phyloP scores from a whole-genome alignment of 1,140 invertebrate genomes.

The Lordiphosa collinella region DNA sequence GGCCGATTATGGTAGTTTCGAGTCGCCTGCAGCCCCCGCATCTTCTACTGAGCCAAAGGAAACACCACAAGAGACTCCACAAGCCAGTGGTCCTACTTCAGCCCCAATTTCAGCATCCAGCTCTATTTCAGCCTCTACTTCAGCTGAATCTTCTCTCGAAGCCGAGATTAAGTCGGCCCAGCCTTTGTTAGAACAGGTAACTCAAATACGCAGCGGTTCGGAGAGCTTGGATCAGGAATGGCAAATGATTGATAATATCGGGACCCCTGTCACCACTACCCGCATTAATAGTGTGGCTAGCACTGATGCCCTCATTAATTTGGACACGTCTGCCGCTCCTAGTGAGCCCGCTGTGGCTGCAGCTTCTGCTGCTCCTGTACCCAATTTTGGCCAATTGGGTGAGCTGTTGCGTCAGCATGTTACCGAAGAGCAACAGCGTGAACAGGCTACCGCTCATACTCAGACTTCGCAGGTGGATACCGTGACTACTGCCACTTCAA shows the following conservation, averaged over 20 bases:
- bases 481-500: slow-evolving; percentile 55
- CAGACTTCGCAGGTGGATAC: slow-evolving; percentile 51
- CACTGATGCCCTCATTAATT: slow-evolving; percentile 46
- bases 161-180: slow-evolving; percentile 8
- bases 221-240: slow-evolving; percentile 64
- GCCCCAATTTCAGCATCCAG: slow-evolving; percentile 5
- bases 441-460: slow-evolving; percentile 48
- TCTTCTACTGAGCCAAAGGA: slow-evolving; percentile 18
- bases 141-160: slow-evolving; percentile 14
- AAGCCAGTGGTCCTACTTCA: neutral
- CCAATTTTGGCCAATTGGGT: slow-evolving; percentile 43
- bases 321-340: slow-evolving; percentile 17
- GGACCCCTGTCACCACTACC: slow-evolving; percentile 22
- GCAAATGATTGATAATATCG: slow-evolving; percentile 60
- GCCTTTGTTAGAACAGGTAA: neutral
- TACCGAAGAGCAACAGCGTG: slow-evolving; percentile 47
- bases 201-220: slow-evolving; percentile 29
- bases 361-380: slow-evolving; percentile 9
- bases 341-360: slow-evolving; percentile 9
- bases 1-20: slow-evolving; percentile 1
- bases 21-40: slow-evolving; percentile 12
- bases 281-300: slow-evolving; percentile 5
- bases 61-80: neutral
- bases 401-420: slow-evolving; percentile 57
- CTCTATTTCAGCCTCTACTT: neutral